Conservation (phyloP, 2,888 invertebrate genomes). For the Leptopilina syphax region DNA sequence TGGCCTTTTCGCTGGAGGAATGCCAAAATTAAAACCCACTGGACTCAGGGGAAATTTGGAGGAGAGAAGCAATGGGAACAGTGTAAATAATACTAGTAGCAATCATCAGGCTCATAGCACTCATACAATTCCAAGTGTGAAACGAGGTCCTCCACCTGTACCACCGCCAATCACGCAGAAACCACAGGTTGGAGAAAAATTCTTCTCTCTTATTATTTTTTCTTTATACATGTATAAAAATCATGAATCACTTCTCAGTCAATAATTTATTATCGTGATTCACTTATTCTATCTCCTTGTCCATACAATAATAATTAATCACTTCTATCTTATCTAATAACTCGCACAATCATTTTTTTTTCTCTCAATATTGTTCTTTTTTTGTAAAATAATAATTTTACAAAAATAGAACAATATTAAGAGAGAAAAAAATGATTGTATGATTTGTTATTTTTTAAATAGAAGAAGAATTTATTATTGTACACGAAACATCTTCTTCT, state of each 20-base stretch:
- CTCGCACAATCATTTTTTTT: constrained; percentile 7
- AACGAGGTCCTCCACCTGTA: constrained; percentile 89
- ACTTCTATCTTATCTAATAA: background rate
- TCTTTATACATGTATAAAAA: background rate
- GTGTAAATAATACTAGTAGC: constrained; percentile 57
- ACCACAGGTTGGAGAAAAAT: constrained; percentile 78
- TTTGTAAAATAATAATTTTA: no score
- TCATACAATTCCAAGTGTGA: constrained; percentile 64
- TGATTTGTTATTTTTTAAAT: no score
- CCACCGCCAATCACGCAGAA: constrained; percentile 84
- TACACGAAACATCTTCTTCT: no score
- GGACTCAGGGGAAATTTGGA: constrained; percentile 76
- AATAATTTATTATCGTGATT: constrained; percentile 5
- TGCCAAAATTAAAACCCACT: constrained; percentile 88
- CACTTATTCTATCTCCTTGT: background rate
- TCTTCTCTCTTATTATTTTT: background rate
- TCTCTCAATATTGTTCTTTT: background rate
- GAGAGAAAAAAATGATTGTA: no score
- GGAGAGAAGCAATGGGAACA: constrained; percentile 62
- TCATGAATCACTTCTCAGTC: constrained; percentile 11
- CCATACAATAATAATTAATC: constrained; percentile 12
- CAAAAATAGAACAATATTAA: no score
- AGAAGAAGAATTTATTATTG: no score
- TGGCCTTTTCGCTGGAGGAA: constrained; percentile 89
- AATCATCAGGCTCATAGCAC: constrained; percentile 48